Evolutionary conservation across 2,888 invertebrate species (phyloP).

Genomic region (Phyto melanocephala): DNA sequence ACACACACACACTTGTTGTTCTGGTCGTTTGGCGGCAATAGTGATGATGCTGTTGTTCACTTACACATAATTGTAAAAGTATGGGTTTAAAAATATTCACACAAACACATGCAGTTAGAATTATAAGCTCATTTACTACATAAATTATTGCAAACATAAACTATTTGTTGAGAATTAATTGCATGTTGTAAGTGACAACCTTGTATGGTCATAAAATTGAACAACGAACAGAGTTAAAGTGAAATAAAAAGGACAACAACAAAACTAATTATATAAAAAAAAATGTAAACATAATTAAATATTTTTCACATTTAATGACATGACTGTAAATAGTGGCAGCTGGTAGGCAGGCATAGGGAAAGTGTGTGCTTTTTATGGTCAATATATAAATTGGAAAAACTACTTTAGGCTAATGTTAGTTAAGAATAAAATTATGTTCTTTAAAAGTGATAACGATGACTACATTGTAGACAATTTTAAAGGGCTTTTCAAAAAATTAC

Average conservation of each 20-base stretch:
- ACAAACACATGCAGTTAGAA: not conserved
- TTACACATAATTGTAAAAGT: constrained; percentile 16
- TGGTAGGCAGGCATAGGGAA: not conserved
- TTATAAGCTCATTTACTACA: constrained; percentile 17
- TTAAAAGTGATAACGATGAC: no score
- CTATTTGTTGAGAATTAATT: constrained; percentile 55
- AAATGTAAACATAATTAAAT: constrained; percentile 16
- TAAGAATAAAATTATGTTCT: no score
- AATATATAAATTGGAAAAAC: no score
- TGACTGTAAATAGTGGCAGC: not conserved
- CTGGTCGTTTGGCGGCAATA: not conserved
- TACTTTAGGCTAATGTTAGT: no score
- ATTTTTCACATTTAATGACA: constrained; percentile 4
- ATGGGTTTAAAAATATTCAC: not conserved
- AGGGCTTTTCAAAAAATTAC: no score
- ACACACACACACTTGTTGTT: constrained; percentile 46
- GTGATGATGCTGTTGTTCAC: not conserved
- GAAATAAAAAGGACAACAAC: not conserved
- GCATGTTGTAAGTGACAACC: constrained; percentile 50
- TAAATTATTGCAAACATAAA: constrained; percentile 50
- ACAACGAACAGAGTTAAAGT: not conserved
- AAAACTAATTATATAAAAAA: not conserved
- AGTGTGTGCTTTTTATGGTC: no score
- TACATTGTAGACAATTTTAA: no score
- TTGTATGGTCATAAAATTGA: not conserved